Evolutionary conservation across 2,888 invertebrate species (phyloP), one percentile per base, ranked within the genome.

Genomic region (Chirona hameri): DNA sequence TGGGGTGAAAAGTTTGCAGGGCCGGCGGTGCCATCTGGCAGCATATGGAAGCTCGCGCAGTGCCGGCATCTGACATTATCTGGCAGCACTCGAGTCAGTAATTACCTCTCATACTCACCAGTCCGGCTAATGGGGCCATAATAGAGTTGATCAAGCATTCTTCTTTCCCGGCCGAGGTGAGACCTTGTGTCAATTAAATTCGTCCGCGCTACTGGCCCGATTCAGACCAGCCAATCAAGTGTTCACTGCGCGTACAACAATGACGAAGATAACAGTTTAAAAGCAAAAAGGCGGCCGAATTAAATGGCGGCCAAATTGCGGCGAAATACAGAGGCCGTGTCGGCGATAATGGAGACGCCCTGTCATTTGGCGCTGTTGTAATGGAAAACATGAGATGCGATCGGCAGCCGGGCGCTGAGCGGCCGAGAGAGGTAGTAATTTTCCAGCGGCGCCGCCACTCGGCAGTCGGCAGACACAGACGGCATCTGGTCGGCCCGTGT

Each of bases 91-190:
- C 21, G 60, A 24, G 76, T 1, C 76, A 5, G 5, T 14, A 76
- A 76, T 76, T 76, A 76, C 39, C 76, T 24, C 39, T 76, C 76
- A 76, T 76, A 76, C 21, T 10, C 76, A 21, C 39, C 39, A 9
- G 29, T 0, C 15, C 76, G 76, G 39, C 76, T 76, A 76, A 76
- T 39, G 39, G 39, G 21, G 21, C 39, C 76, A 76, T 76, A 76
- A 76, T 76, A 39, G 76, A 76, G 76, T 76, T 76, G 76, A 76
- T 76, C 76, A 76, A 39, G 76, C 76, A 76, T 76, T 76, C 76
- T 76, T 21, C 76, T 76, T 21, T 7, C 76, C 21, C 31, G 76
- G 39, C 76, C 18, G 21, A 24, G 39, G 7, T 76, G 39, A 31
- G 76, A 21, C 76, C 1, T 10, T 76, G 39, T 15, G 76, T 29